These are phyloP conservation scores for Eriocheir sinensis DNA, from an alignment of 1,140 invertebrate species.

Conservation along the genomic window DNA sequence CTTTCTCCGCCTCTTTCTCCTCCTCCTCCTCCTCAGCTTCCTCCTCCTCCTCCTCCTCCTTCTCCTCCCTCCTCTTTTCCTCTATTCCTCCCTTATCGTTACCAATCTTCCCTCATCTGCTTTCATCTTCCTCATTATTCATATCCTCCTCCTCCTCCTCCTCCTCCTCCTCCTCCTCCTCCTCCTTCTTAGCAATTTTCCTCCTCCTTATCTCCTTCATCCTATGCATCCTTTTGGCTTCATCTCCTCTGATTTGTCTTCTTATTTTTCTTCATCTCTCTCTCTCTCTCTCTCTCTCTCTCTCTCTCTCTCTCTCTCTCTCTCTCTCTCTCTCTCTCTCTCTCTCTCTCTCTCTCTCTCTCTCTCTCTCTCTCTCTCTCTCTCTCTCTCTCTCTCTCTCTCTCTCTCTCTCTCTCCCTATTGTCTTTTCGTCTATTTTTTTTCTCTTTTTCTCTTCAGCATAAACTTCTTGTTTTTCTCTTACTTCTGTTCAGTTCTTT, in stretches of 20 bases:
- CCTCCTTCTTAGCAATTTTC: too few species aligned
- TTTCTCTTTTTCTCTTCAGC: not conserved
- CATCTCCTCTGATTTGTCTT: not conserved
- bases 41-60: constrained; percentile 19
- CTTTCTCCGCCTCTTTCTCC: not conserved
- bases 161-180: not conserved
- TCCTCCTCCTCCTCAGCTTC: not conserved
- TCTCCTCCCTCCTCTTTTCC: not conserved
- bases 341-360: constrained; percentile 22
- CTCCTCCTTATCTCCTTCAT: not conserved
- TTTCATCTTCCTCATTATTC: not conserved
- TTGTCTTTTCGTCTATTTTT: not conserved
- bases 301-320: too few species aligned
- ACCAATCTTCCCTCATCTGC: not conserved
- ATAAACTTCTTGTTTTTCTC: not conserved
- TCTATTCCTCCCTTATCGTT: not conserved
- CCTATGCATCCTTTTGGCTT: not conserved
- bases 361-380: constrained; percentile 22
- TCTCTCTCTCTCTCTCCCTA: not conserved
- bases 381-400: constrained; percentile 11
- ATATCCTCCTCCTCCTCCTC: not conserved
- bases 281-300: too few species aligned
- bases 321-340: too few species aligned
- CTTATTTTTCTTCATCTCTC: too few species aligned
- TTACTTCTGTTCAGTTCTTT: not conserved